phyloP scores from a whole-genome alignment of 2,888 invertebrate species.

The Clusia tigrina region DNA sequence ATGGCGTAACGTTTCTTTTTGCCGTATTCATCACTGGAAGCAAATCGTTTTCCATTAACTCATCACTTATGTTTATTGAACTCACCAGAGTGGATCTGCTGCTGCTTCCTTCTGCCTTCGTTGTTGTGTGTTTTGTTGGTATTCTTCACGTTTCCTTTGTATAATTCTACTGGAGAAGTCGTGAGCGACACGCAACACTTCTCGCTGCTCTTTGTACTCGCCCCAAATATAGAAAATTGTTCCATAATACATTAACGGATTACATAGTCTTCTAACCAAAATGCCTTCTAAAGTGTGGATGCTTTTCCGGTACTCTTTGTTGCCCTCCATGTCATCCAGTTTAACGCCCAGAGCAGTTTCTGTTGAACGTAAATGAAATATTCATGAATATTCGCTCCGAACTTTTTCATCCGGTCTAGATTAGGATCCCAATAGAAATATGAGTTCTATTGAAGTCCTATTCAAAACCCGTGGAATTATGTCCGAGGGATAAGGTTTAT shows the following conservation, averaged over 20 bases:
- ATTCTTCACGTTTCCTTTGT: conserved; percentile 57
- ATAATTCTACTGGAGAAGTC: conserved; percentile 65
- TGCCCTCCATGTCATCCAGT: conserved; percentile 65
- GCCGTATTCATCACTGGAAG: conserved; percentile 45
- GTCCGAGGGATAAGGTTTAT: too few relatives aligned
- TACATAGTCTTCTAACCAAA: conserved; percentile 63
- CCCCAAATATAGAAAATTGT: conserved; percentile 68
- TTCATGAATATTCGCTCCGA: background rate
- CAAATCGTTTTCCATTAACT: background rate
- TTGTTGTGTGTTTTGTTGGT: too few relatives aligned
- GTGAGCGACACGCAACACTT: conserved; percentile 60
- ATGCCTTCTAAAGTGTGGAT: conserved; percentile 66
- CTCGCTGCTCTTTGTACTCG: conserved; percentile 66
- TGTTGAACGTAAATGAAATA: conserved; percentile 33
- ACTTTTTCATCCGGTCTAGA: too few relatives aligned
- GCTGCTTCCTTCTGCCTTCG: background rate
- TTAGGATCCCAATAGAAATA: too few relatives aligned
- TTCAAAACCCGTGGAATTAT: background rate
- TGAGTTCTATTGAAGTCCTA: too few relatives aligned
- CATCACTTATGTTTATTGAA: background rate
- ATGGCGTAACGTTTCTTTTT: conserved; percentile 66
- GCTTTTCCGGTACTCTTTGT: conserved; percentile 69
- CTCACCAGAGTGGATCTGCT: background rate
- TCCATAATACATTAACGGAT: conserved; percentile 69
- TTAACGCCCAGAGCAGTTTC: conserved; percentile 77